Conservation (phyloP, 2,888 invertebrate genomes). For the Cancer borealis region DNA sequence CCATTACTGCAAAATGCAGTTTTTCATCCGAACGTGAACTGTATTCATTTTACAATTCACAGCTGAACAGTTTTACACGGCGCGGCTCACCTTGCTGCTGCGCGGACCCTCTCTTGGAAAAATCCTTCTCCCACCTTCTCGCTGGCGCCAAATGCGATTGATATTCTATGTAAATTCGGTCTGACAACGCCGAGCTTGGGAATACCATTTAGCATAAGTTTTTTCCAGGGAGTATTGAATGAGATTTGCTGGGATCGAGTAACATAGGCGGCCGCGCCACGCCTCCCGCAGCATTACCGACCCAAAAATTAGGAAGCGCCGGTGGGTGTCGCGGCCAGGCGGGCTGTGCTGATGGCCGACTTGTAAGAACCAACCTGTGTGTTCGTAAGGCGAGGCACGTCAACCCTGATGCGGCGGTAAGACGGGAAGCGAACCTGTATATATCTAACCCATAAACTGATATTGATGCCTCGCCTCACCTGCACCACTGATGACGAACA, state of each 20-base stretch:
- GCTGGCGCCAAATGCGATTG: conserved; percentile 69
- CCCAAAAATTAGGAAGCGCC: conserved; percentile 52
- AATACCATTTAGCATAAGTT: conserved; percentile 75
- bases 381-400: no score
- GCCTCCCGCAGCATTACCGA: conserved; percentile 62
- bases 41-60: conserved; percentile 61
- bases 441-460: background rate
- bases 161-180: conserved; percentile 72
- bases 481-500: background rate
- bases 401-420: background rate
- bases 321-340: conserved; percentile 28
- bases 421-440: background rate
- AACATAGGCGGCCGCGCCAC: conserved; percentile 65
- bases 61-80: conserved; percentile 57
- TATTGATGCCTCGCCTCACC: background rate
- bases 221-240: conserved; percentile 71
- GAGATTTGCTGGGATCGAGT: conserved; percentile 70
- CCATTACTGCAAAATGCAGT: conserved; percentile 73
- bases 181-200: conserved; percentile 70
- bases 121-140: conserved; percentile 41
- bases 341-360: background rate
- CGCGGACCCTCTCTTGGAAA: background rate
- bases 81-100: background rate
- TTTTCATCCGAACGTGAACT: conserved; percentile 64
- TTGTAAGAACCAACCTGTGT: conserved; percentile 11